Base-by-base conservation (phyloP, 2,113 vertebrate species). In the Oncorhynchus masou region DNA sequence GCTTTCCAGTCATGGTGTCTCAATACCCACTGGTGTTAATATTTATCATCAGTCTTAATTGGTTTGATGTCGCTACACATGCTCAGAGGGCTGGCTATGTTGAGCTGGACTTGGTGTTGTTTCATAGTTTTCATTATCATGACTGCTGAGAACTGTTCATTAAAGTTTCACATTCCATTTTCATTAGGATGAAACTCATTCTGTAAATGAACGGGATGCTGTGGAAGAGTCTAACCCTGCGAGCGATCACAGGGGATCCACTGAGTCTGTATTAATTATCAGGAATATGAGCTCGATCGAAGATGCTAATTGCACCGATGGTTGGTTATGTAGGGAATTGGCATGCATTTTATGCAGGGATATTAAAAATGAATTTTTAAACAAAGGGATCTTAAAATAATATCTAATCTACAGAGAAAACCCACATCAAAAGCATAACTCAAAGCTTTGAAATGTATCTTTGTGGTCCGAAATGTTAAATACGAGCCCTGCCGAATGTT, bases 331-430 rank as follows among this genome's bases (percentile, higher is more conserved):
- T 95, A 94, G 96, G 96, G 96, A 98, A 97, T 98, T 96, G 94
- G 94, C 92, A 94, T 95, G 95, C 95, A 95, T 97, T 97, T 97
- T 95, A 96, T 95, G 95, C 96, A 96, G 95, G 94, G 95, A 97
- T 98, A 98, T 97, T 97, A 98, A 97, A 99, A 98, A 98, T 98
- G 94, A 98, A 98, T 99, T 99, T 98, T 98, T 98, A 96, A 99
- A 99, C 97, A 99, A 98, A 98, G 95, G 95, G 95, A 97, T 96
- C 96, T 97, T 98, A 97, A 98, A 98, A 99, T 98, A 99, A 99
- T 99, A 96, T 98, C 94, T 95, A 96, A 95, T 96, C 96, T 96
- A 92, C 93, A 94, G 97, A 98, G 97, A 97, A 96, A 97, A 96
- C 92, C 89, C 91, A 96, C 95, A 97, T 98, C 96, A 99, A 98